A percentile compares a stretch with the other conserved stretches of the same genome.
These are phyloP conservation scores for Lasioglossum lativentre DNA, from an alignment of 2,888 invertebrate species.

Conservation along the genomic window DNA sequence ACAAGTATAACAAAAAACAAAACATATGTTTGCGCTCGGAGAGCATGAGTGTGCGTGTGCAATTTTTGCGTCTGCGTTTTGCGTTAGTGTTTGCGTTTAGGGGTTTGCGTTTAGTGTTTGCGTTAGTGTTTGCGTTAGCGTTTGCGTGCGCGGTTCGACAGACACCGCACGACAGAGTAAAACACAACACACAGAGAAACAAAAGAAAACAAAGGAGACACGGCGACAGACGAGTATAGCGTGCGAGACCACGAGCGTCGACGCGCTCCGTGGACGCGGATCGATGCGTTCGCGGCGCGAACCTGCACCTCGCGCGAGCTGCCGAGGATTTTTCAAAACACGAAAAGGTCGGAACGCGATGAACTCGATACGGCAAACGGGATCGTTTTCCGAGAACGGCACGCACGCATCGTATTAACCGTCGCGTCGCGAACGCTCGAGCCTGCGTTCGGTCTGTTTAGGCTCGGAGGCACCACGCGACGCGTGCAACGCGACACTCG, in stretches of 20 bases:
- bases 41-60: slow-evolving; percentile 33
- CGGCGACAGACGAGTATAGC: neutral
- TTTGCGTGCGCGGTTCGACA: slow-evolving; percentile 9
- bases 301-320: no score
- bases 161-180: neutral
- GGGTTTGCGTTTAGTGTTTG: slow-evolving; percentile 11
- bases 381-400: neutral
- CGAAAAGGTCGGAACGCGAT: neutral
- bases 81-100: slow-evolving; percentile 15
- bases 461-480: neutral
- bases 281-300: neutral
- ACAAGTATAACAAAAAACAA: neutral
- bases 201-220: neutral
- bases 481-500: neutral
- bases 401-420: no score
- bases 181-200: neutral
- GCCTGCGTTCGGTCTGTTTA: neutral
- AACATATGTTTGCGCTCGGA: slow-evolving; percentile 22
- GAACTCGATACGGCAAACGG: neutral
- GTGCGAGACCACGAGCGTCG: slow-evolving; percentile 26
- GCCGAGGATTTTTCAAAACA: no score
- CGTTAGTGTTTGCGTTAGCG: slow-evolving; percentile 16
- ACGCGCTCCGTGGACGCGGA: slow-evolving; percentile 3
- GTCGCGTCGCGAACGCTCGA: neutral
- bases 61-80: slow-evolving; percentile 19